Conservation (phyloP, 2,888 invertebrate genomes). For the Cephus spinipes region DNA sequence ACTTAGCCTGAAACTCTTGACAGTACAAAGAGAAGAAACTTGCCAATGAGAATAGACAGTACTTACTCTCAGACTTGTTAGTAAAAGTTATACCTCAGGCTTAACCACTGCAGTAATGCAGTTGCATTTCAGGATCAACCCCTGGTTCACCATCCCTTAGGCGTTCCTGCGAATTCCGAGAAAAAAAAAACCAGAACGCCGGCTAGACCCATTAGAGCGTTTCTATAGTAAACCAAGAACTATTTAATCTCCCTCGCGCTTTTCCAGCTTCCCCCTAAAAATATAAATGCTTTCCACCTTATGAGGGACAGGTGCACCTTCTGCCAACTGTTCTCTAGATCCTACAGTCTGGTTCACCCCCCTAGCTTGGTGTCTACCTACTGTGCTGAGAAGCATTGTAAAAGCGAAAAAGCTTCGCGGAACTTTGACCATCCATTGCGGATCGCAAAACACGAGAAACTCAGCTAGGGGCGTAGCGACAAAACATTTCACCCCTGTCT, state of each 20-base stretch:
- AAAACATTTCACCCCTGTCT: conserved; percentile 17
- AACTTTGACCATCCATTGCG: conserved; percentile 21
- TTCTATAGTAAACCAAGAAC: not conserved
- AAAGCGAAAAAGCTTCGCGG: conserved; percentile 1
- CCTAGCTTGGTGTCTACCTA: not conserved
- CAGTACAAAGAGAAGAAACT: not conserved
- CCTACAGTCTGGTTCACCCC: not conserved
- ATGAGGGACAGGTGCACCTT: not conserved
- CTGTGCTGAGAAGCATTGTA: not conserved
- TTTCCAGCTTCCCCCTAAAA: not conserved
- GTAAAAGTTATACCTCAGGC: not conserved
- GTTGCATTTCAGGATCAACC: not conserved
- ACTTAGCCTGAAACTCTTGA: not conserved
- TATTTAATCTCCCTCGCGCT: not conserved
- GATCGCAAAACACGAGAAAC: conserved; percentile 18
- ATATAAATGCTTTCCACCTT: not conserved
- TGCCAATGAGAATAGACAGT: not conserved
- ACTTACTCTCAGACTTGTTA: not conserved
- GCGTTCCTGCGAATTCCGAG: not conserved
- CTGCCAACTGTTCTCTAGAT: not conserved
- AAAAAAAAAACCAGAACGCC: not conserved
- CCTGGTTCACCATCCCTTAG: not conserved
- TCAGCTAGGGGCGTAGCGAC: conserved; percentile 1
- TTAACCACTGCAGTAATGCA: not conserved
- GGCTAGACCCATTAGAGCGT: not conserved